Base-by-base conservation (phyloP, 2,888 invertebrate species). In the Escarpia spicata region DNA sequence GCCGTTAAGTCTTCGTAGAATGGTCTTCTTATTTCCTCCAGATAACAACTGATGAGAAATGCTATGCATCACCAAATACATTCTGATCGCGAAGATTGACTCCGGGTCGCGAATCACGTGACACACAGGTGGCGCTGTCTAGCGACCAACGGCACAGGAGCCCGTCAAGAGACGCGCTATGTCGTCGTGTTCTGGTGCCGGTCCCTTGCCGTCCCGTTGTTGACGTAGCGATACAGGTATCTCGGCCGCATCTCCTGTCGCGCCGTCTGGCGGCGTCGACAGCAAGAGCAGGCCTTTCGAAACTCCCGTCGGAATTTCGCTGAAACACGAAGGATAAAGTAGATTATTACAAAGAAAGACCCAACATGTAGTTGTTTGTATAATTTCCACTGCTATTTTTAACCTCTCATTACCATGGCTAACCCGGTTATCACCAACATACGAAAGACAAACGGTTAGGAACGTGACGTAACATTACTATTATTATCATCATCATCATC, bases 191-290 rank as follows among this genome's bases (percentile, higher is more conserved):
- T 75, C n/a, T 75, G 75, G 75, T 75, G 75, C 0, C 75, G 75
- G 1, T 19, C 75, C n/a, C 75, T n/a, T 15, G 75, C 19, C 6
- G 75, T 75, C 4, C 15, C 26, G 75, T 75, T 75, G 75, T 75
- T 75, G 26, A 75, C 75, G 19, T 75, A 75, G 26, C 75, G 75
- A n/a, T 75, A 75, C 75, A 75, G 75, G 75, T 75, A 75, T 75
- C 75, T 75, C 3, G 75, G 75, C 75, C 75, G 26, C 75, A 75
- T 75, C n/a, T 75, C 75, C 26, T 26, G 75, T 75, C 75, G 75
- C 75, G 75, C 75, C 75, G 75, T 75, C 75, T 75, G 75, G 75
- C 75, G 75, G 75, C 75, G 75, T 75, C 75, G 75, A 75, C 75
- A 75, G n/a, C 75, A 75, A 4, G 75, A 75, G 26, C 75, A 75